Percentiles rank a stretch among this genome's conserved stretches.
Conservation (phyloP, 2,797 vertebrate species). For the Pogoniulus pusillus region DNA sequence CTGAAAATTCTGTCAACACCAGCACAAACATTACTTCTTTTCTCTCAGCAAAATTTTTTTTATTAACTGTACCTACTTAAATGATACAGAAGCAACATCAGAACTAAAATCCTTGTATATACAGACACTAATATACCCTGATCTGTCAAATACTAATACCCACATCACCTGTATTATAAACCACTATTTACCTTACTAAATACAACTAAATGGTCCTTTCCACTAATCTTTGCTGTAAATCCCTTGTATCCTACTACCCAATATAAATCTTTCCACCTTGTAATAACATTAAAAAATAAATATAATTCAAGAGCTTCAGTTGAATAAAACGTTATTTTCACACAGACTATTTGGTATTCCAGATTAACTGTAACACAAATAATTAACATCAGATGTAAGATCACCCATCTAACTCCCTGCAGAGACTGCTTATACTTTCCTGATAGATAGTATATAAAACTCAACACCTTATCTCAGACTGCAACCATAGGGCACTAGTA, state of each 20-base stretch:
- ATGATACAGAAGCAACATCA: background rate
- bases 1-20: background rate
- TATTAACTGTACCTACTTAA: background rate
- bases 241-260: background rate
- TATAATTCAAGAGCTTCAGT: background rate
- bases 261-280: background rate
- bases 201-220: background rate
- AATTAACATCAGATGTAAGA: background rate
- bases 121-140: background rate
- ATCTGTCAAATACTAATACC: background rate
- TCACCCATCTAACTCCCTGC: background rate
- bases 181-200: background rate
- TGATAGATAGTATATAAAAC: background rate
- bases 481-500: background rate
- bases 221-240: background rate
- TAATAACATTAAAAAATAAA: background rate
- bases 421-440: background rate
- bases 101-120: background rate
- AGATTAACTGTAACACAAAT: background rate
- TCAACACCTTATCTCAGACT: background rate
- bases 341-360: background rate
- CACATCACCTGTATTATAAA: background rate
- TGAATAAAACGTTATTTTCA: background rate
- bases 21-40: background rate
- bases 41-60: background rate